These are phyloP conservation scores for Glareola pratincola DNA, from an alignment of 2,113 vertebrate species.

Conservation along the genomic window DNA sequence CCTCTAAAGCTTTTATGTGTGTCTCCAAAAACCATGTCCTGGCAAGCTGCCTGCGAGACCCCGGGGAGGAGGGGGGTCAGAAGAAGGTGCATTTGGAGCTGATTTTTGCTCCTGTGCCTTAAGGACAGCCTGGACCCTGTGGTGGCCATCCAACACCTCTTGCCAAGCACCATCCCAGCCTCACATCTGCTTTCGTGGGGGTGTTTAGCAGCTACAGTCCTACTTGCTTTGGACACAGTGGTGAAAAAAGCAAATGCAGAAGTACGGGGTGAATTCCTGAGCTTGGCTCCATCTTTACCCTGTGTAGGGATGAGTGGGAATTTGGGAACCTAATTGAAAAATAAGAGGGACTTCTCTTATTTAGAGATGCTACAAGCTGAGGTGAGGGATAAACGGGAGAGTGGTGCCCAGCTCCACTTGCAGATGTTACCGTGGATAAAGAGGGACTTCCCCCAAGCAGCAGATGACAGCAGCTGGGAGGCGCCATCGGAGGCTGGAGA, in stretches of 20 bases:
- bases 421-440: background rate
- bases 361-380: background rate
- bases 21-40: background rate
- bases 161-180: background rate
- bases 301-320: background rate
- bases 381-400: background rate
- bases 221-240: background rate
- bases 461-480: background rate
- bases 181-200: background rate
- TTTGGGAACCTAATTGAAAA: background rate
- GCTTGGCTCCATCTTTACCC: background rate
- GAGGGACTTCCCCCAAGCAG: fast-evolving
- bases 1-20: background rate
- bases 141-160: background rate
- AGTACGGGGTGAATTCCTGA: background rate
- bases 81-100: background rate
- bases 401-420: background rate
- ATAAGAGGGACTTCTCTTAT: background rate
- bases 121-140: background rate
- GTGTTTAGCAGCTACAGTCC: background rate
- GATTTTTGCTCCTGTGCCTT: background rate
- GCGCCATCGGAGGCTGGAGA: background rate
- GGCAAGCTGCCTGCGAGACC: background rate
- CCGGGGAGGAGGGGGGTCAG: fast-evolving
- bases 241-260: background rate